Evolutionary conservation across 2,113 vertebrate genomes (phyloP).

Genomic region (Ivindomyrus marchei): DNA sequence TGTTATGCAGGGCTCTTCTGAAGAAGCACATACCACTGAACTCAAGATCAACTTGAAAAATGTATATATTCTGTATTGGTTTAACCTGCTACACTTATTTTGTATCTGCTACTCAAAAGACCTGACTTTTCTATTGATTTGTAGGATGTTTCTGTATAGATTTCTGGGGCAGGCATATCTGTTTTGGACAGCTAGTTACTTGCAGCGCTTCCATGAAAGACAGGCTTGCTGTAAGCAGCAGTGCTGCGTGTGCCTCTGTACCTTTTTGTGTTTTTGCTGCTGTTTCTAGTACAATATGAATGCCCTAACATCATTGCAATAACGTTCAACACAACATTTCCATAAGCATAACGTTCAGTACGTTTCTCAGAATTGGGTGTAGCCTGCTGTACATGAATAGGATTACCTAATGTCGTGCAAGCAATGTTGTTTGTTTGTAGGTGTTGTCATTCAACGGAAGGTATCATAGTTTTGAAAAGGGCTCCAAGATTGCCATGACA

Average conservation of each 20-base stretch:
- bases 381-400: neutral
- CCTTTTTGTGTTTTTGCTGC: neutral
- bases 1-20: slow-evolving; percentile 3
- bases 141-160: neutral
- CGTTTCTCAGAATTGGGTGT: neutral
- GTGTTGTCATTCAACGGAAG: neutral
- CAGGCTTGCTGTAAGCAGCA: neutral
- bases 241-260: neutral
- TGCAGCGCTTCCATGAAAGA: neutral
- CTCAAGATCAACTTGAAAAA: neutral
- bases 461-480: neutral
- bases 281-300: neutral
- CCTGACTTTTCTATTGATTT: neutral
- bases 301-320: neutral
- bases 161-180: neutral
- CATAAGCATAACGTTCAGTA: neutral
- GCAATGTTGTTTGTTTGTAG: neutral
- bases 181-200: neutral
- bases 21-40: neutral
- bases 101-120: neutral
- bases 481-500: neutral
- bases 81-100: neutral
- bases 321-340: neutral
- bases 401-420: neutral
- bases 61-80: neutral